Percentiles rank a stretch among this genome's conserved stretches.
phyloP scores from a whole-genome alignment of 2,797 vertebrate genomes.

The Bradypus variegatus region DNA sequence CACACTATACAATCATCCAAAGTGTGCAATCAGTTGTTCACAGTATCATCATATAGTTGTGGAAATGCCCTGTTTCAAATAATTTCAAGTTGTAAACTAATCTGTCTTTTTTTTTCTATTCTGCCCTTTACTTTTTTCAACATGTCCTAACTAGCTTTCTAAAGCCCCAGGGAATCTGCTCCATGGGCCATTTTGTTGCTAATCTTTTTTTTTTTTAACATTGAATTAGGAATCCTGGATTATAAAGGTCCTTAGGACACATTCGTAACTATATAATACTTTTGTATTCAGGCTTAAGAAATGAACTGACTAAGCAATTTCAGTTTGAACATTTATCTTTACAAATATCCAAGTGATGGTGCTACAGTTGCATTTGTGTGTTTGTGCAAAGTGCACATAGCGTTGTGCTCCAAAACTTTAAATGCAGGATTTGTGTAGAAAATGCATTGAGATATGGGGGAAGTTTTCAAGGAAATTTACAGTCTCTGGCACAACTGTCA shows the following conservation, averaged over 20 bases:
- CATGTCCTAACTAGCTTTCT: background rate
- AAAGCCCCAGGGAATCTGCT: background rate
- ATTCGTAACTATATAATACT: background rate
- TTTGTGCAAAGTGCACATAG: background rate
- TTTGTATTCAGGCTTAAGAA: conserved; percentile 14
- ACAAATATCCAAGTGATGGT: background rate
- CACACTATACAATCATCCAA: too few relatives aligned
- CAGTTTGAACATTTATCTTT: conserved; percentile 13
- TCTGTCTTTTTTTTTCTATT: background rate
- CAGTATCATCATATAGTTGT: too few relatives aligned
- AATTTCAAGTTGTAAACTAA: background rate
- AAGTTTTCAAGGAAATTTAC: background rate
- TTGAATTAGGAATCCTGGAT: conserved; percentile 25
- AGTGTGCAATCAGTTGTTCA: too few relatives aligned
- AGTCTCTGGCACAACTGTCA: background rate
- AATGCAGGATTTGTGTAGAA: background rate
- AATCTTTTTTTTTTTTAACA: background rate
- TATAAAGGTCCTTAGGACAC: background rate
- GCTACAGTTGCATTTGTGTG: background rate
- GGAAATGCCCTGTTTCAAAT: background rate
- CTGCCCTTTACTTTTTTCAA: background rate
- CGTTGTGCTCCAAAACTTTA: conserved; percentile 11
- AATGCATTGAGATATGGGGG: background rate
- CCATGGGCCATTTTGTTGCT: background rate
- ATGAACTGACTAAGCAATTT: background rate